These are phyloP conservation scores for Nebria salina DNA, from an alignment of 2,888 invertebrate genomes.

Conservation along the genomic window DNA sequence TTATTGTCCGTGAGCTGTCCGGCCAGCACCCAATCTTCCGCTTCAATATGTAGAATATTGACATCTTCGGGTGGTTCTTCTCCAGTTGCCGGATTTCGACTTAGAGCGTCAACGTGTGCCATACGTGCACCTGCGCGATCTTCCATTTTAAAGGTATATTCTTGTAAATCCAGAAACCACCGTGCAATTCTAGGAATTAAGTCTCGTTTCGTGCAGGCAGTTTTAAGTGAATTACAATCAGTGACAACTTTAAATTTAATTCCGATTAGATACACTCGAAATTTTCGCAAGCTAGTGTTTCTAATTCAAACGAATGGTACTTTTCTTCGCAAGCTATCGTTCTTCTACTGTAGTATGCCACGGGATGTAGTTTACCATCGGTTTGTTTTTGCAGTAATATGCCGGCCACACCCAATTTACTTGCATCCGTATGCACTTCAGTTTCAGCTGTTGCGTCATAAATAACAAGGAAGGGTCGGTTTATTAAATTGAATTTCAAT, in stretches of 20 bases:
- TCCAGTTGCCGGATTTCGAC: conserved; percentile 36
- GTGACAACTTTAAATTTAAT: conserved; percentile 52
- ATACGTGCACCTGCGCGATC: conserved; percentile 49
- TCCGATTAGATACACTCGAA: conserved; percentile 51
- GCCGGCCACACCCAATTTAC: conserved; percentile 11
- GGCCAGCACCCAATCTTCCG: conserved; percentile 27
- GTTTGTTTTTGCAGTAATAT: conserved; percentile 18
- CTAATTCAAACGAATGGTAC: conserved; percentile 51
- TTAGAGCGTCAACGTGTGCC: conserved; percentile 50
- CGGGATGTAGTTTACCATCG: conserved; percentile 24
- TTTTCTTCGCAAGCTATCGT: conserved; percentile 48
- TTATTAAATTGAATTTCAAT: too few relatives aligned
- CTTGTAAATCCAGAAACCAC: conserved; percentile 50
- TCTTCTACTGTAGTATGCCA: conserved; percentile 50
- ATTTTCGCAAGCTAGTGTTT: conserved; percentile 51
- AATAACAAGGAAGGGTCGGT: too few relatives aligned
- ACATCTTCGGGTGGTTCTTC: conserved; percentile 4
- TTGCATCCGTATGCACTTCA: not conserved
- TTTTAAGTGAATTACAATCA: conserved; percentile 50
- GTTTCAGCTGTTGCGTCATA: too few relatives aligned
- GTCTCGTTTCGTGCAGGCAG: conserved; percentile 48
- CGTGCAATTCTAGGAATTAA: conserved; percentile 49
- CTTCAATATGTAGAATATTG: conserved; percentile 7
- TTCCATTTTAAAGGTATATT: conserved; percentile 49
- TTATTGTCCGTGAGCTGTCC: conserved; percentile 13